Conservation (phyloP, 1,140 invertebrate genomes). For the Drosophila truncata region DNA sequence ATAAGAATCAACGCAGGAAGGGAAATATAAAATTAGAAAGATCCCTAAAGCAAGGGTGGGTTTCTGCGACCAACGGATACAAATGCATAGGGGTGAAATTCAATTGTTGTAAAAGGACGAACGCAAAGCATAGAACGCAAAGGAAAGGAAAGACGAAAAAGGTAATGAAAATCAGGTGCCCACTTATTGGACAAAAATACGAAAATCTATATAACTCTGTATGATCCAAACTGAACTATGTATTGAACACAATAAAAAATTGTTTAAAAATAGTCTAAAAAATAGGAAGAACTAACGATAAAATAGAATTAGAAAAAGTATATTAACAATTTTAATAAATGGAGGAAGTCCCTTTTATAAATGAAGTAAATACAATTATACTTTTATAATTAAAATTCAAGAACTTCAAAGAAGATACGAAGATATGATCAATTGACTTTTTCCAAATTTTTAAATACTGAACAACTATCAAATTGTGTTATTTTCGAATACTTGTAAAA, state of each 20-base stretch:
- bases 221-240: background rate
- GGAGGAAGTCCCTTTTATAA: background rate
- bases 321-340: background rate
- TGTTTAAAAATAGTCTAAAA: too few relatives aligned
- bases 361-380: background rate
- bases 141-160: slow-evolving; percentile 9
- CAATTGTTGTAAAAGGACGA: slow-evolving; percentile 10
- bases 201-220: background rate
- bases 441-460: too few relatives aligned
- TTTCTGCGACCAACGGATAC: slow-evolving; percentile 9
- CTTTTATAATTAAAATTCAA: background rate
- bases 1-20: slow-evolving; percentile 26
- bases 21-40: slow-evolving; percentile 15
- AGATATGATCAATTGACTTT: too few relatives aligned
- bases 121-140: slow-evolving; percentile 10
- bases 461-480: too few relatives aligned
- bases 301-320: background rate
- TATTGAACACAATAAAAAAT: too few relatives aligned
- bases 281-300: too few relatives aligned
- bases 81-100: slow-evolving; percentile 14
- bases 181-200: slow-evolving; percentile 8
- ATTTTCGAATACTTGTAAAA: background rate
- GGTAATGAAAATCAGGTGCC: slow-evolving; percentile 53
- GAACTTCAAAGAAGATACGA: too few relatives aligned
- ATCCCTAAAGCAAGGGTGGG: slow-evolving; percentile 25